Percentiles rank a stretch among this genome's conserved stretches.
phyloP scores from a whole-genome alignment of 2,888 invertebrate genomes.

The Euzetes globulus region DNA sequence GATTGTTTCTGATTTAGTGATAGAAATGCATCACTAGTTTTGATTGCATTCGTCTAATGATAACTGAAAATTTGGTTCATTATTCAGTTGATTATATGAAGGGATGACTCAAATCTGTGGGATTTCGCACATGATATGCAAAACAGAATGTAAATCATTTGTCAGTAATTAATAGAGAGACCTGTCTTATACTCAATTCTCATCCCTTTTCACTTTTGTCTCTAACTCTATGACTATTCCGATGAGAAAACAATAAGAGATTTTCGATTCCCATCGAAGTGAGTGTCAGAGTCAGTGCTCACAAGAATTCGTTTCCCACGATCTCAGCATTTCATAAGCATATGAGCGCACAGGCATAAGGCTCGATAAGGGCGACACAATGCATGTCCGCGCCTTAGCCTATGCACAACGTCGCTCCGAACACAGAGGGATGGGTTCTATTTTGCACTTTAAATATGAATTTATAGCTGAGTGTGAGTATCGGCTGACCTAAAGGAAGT shows the following conservation, averaged over 20 bases:
- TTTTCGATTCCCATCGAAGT: constrained; percentile 20
- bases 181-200: no score
- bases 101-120: no score
- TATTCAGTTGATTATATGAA: no score
- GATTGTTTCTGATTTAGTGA: not conserved
- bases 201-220: not conserved
- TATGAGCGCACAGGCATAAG: not conserved
- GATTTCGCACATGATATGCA: not conserved
- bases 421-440: not conserved
- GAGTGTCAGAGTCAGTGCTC: constrained; percentile 6
- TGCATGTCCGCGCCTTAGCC: constrained; percentile 18
- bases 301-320: constrained; percentile 29
- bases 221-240: constrained; percentile 19
- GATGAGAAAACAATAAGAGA: constrained; percentile 24
- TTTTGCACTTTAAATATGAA: not conserved
- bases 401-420: not conserved
- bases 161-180: constrained; percentile 7
- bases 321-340: constrained; percentile 1
- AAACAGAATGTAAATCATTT: not conserved
- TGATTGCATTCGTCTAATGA: no score
- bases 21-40: no score
- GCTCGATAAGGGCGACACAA: constrained; percentile 5
- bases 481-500: constrained; percentile 21
- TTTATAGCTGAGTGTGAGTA: not conserved
- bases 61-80: no score